These are phyloP conservation scores for Pontoporia blainvillei DNA, from an alignment of 2,113 vertebrate genomes.

Conservation along the genomic window DNA sequence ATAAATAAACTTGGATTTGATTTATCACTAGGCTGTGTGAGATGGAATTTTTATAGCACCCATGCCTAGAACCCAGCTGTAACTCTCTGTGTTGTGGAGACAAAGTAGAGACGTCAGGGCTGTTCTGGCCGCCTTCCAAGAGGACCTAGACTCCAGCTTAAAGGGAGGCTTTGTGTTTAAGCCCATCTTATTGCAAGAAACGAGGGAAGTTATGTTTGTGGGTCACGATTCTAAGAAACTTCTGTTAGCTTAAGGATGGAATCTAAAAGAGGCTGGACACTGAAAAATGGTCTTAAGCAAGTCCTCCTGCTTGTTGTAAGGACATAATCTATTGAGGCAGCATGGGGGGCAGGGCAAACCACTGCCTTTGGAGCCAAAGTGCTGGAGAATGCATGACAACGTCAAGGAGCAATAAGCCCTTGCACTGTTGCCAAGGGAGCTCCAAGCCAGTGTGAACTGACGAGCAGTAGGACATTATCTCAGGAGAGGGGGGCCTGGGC, in stretches of 20 bases:
- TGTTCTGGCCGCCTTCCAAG: background rate
- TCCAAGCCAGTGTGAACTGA: fast-evolving
- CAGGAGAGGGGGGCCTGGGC: background rate
- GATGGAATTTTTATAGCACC: background rate
- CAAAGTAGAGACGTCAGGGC: background rate
- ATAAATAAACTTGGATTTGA: background rate
- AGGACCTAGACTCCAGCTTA: background rate
- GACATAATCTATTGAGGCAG: background rate
- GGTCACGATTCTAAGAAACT: background rate
- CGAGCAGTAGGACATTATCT: background rate
- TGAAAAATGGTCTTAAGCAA: background rate
- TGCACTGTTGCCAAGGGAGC: background rate
- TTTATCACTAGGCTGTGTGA: background rate
- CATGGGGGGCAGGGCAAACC: background rate
- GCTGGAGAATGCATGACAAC: background rate
- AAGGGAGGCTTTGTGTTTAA: background rate
- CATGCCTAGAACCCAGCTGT: background rate
- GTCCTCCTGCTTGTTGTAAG: background rate
- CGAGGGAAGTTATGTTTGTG: background rate
- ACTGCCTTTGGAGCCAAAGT: background rate
- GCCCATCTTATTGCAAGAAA: background rate
- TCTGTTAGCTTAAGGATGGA: background rate
- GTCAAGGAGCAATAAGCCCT: background rate
- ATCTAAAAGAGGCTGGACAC: background rate
- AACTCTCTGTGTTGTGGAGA: background rate